A percentile compares a stretch with the other conserved stretches of the same genome.
These are phyloP conservation scores for Apomyelois bistriatella DNA, from an alignment of 2,888 invertebrate genomes.

Conservation along the genomic window DNA sequence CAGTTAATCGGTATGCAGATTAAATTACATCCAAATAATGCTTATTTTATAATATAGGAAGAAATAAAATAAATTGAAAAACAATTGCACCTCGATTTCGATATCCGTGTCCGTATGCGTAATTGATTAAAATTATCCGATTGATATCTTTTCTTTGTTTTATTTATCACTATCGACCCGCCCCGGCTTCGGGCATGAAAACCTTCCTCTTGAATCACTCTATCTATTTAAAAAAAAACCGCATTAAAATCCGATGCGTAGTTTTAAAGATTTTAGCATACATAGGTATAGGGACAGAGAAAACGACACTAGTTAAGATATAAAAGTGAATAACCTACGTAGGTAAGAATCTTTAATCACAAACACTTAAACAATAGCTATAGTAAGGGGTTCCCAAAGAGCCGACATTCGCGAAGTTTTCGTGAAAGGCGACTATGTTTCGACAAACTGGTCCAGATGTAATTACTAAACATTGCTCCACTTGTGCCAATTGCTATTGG, in stretches of 20 bases:
- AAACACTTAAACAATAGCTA: neutral
- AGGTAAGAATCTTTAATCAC: neutral
- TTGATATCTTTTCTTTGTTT: too few relatives aligned
- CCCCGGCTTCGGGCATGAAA: too few relatives aligned
- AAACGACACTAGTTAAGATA: too few relatives aligned
- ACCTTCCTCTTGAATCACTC: too few relatives aligned
- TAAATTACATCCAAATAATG: neutral
- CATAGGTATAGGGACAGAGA: too few relatives aligned
- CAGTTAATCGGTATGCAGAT: neutral
- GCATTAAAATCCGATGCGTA: too few relatives aligned
- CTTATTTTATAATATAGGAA: constrained; percentile 12
- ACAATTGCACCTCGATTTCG: too few relatives aligned
- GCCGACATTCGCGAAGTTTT: constrained; percentile 38
- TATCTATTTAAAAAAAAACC: too few relatives aligned
- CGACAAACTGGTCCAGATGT: constrained; percentile 27
- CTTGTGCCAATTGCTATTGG: constrained; percentile 19
- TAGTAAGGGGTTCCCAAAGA: constrained; percentile 30
- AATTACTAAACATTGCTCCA: constrained; percentile 32
- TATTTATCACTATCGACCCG: too few relatives aligned
- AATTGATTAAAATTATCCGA: too few relatives aligned
- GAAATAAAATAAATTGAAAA: constrained; percentile 25
- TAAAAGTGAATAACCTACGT: too few relatives aligned
- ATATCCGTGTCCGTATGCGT: neutral
- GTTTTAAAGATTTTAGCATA: too few relatives aligned
- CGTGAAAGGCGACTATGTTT: constrained; percentile 37